Conservation (phyloP, 1,140 invertebrate genomes). For the Drosophila guanche region DNA sequence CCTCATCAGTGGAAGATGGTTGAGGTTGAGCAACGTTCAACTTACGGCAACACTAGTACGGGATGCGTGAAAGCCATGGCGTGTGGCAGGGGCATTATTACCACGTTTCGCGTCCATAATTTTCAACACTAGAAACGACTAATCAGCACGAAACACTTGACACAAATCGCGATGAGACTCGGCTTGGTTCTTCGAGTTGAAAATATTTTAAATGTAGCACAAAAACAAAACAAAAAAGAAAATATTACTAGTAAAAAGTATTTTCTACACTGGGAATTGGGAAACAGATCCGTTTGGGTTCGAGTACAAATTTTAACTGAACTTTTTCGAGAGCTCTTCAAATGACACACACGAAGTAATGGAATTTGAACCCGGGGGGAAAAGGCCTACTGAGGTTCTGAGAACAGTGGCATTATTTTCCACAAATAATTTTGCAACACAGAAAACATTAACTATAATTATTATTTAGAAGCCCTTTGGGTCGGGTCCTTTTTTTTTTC, state of each 20-base stretch:
- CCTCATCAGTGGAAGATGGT: constrained; percentile 5
- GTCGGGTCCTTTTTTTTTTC: too few species aligned
- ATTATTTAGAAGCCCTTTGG: neutral
- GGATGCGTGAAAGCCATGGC: constrained; percentile 54
- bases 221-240: constrained; percentile 46
- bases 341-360: neutral
- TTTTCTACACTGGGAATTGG: constrained; percentile 30
- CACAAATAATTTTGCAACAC: neutral
- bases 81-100: constrained; percentile 44
- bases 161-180: constrained; percentile 36
- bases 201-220: constrained; percentile 1
- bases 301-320: constrained; percentile 59
- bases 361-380: neutral
- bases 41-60: constrained; percentile 69
- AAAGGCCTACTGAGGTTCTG: constrained; percentile 13
- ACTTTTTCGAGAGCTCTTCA: neutral
- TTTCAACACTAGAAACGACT: constrained; percentile 51
- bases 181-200: constrained; percentile 6
- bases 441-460: too few species aligned
- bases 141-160: constrained; percentile 47
- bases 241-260: constrained; percentile 17
- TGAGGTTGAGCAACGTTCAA: constrained; percentile 25
- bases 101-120: constrained; percentile 65
- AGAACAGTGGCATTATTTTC: neutral
- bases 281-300: constrained; percentile 43